Base-by-base conservation (phyloP, 2,797 vertebrate genomes). In the Gouania willdenowi region DNA sequence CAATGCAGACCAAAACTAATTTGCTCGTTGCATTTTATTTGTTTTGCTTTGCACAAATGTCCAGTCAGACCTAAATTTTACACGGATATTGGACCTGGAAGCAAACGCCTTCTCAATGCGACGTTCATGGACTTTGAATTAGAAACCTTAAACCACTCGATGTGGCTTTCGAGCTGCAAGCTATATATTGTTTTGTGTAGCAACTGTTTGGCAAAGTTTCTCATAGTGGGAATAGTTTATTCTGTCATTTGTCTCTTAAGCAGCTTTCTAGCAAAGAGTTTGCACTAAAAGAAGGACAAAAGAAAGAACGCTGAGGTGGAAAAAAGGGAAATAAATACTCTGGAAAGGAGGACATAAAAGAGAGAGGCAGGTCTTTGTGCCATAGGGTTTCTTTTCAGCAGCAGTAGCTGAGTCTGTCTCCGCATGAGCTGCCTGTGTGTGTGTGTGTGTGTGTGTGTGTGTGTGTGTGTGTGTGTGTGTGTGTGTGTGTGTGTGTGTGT, bases 401-500 rank as follows among this genome's bases (percentile, higher is more conserved):
- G 54, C 71, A 64, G 68, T 44, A 39, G 66, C 58, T 29, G 58
- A 60, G 60, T 31, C 43, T 67, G 25, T 68, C 50, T 56, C 68
- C 62, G 63, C 59, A 58, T 66, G 60, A 60, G 63, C 55, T 63
- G 59, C 21, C 21, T 50, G 8, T 58, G 10, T 45, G 38, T 41
- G 23, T 67, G 38, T 49, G 23, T 39, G 11, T 27, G 10, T 29
- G 37, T 40, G 41, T 35, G 41, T 46, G 8, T 32, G 26, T 29
- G 24, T 13, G 21, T 23, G 36, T 22, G 34, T 45, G 26, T 40
- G 14, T 24, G 19, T 24, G 32, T 37, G n/a, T 29, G 9, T 27
- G 35, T 34, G 40, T 33, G 39, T 43, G 8, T 30, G 25, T 27
- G 22, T 16, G 23, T 21, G 30, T 19, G 32, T 43, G 20, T 41